Evolutionary conservation across 1,140 invertebrate species (phyloP), one percentile per base, ranked within the genome.

Genomic region (Eubasilissa regina): DNA sequence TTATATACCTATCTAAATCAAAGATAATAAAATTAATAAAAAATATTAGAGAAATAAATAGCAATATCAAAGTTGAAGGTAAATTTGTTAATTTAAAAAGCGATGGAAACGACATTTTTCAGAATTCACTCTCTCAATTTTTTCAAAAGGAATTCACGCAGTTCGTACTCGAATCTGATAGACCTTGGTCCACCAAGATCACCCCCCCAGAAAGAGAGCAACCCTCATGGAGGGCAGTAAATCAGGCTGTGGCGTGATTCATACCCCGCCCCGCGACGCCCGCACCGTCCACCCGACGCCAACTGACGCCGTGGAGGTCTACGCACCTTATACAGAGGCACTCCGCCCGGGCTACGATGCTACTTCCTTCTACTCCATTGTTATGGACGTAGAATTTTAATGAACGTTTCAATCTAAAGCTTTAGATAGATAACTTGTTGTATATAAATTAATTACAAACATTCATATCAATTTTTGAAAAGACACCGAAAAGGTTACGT

Each of bases 231-330:
- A 44, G 58, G 76, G 77, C 56, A 21, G 48, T 82, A 82, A 82
- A 82, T 82, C 80, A 79, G 80, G 77, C 80, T 78, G 70, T 77
- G 80, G 80, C 80, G 80, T 82, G 80, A 82, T 82, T 82, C 80
- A 82, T 82, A 77, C 56, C 55, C 77, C 77, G 66, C 66, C 66
- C 66, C 25, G 21, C 70, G 17, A 55, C 51, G 1, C 70, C 70
- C 4, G 21, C 25, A 13, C 44, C 43, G 35, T 11, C 8, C 44
- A 60, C 21, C 21, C 68, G 6, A 72, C 62, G 51, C 21, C 70
- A 48, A 35, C 25, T 48, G 47, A 73, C 47, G 51, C 12, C 53
- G 70, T 70, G 17, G 66, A 17, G 66, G 66, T 19, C 66, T 70
- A 70, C 66, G 66, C 66, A 70, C 66, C 66, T 70, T 47, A 12